phyloP scores from a whole-genome alignment of 2,888 invertebrate species.

The Phoenoteleia sp. region DNA sequence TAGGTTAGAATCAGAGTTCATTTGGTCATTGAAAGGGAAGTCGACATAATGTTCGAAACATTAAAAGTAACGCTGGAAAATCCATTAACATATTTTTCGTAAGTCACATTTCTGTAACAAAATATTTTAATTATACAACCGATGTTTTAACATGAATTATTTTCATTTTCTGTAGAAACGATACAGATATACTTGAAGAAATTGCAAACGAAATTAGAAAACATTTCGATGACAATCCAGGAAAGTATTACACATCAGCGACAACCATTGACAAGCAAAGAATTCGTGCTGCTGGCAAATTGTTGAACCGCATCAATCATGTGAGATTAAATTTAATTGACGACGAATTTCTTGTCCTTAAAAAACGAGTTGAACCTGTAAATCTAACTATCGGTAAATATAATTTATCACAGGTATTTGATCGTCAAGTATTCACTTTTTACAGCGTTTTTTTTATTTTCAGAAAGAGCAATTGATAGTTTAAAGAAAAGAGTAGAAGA shows the following conservation, averaged over 20 bases:
- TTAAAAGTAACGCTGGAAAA: conserved; percentile 3
- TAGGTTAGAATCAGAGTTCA: neutral
- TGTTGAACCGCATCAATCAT: conserved; percentile 17
- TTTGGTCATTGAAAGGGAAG: neutral
- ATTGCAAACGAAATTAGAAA: conserved; percentile 17
- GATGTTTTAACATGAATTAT: too few relatives aligned
- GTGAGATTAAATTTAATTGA: conserved; percentile 7
- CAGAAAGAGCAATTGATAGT: neutral
- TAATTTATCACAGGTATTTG: neutral
- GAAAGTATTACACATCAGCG: conserved; percentile 7
- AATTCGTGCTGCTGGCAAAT: conserved; percentile 14
- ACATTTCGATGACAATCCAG: conserved; percentile 8
- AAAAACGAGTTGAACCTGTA: too few relatives aligned
- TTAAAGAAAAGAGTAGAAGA: neutral
- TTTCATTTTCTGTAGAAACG: conserved; percentile 2
- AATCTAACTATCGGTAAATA: neutral
- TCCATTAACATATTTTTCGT: conserved; percentile 25
- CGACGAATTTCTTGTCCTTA: conserved; percentile 8
- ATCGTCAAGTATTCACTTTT: neutral
- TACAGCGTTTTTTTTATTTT: neutral
- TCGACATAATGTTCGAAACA: conserved; percentile 1
- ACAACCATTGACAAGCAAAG: neutral
- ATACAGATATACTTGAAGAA: neutral
- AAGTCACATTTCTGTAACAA: neutral
- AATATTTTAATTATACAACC: too few relatives aligned